phyloP scores from a whole-genome alignment of 1,140 invertebrate species.

The Drosophila tropicalis region DNA sequence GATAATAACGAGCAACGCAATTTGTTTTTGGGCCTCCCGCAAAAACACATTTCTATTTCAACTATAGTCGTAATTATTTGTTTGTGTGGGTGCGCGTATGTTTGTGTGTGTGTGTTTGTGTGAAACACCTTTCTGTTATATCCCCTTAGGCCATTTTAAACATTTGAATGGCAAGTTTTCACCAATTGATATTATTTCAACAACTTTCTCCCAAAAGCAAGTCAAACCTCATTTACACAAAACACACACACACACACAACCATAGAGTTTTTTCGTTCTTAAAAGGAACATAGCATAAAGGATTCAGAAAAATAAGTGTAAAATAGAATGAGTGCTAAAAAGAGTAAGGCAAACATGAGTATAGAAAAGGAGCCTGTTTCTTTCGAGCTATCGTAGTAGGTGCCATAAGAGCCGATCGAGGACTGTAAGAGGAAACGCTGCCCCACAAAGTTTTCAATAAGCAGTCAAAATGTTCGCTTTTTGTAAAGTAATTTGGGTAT shows the following conservation, averaged over 20 bases:
- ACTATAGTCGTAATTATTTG: conserved; percentile 13
- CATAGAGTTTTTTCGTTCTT: background rate
- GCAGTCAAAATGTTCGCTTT: too few species aligned
- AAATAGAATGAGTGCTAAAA: too few species aligned
- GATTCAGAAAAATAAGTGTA: too few species aligned
- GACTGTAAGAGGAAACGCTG: too few species aligned
- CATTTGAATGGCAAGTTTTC: conserved; percentile 3
- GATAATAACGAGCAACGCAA: conserved; percentile 74
- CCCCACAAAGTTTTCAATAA: too few species aligned
- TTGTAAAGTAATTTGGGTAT: too few species aligned
- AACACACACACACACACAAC: conserved; percentile 29
- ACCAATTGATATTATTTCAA: conserved; percentile 9
- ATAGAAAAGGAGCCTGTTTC: too few species aligned
- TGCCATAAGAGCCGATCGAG: too few species aligned
- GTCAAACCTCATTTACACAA: conserved; percentile 39
- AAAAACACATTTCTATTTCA: conserved; percentile 57
- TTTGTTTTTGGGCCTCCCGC: conserved; percentile 67
- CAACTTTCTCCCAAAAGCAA: conserved; percentile 30
- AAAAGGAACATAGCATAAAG: too few species aligned
- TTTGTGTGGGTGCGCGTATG: background rate
- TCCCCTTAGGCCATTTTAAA: conserved; percentile 1
- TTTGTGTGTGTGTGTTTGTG: background rate
- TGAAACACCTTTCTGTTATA: conserved; percentile 1
- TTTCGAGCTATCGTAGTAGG: too few species aligned
- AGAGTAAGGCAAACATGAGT: too few species aligned